Conservation (phyloP, 2,797 vertebrate species). For the Streptopelia turtur region DNA sequence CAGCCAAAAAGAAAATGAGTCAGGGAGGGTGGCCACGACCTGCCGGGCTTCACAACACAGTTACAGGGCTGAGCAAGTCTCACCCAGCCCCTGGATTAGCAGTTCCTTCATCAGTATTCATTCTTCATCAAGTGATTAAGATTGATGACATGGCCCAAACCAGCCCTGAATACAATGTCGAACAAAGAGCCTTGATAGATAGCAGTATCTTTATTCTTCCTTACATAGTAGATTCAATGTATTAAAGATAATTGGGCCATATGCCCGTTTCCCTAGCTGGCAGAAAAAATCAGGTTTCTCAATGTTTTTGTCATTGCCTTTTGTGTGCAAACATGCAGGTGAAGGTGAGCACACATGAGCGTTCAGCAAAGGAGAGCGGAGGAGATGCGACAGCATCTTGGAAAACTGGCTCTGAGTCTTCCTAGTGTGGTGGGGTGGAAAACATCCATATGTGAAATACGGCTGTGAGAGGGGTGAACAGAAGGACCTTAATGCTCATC, state of each 20-base stretch:
- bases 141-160: neutral
- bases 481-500: neutral
- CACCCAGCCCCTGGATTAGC: rapidly evolving
- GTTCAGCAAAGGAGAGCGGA: neutral
- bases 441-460: rapidly evolving
- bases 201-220: neutral
- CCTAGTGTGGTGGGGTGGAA: neutral
- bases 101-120: neutral
- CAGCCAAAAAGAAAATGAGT: neutral
- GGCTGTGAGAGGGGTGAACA: neutral
- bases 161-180: neutral
- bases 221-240: neutral
- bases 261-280: neutral
- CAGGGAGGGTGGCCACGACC: neutral
- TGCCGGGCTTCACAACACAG: neutral
- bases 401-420: neutral
- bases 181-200: neutral
- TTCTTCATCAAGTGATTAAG: neutral
- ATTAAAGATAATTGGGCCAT: neutral
- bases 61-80: neutral
- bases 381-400: neutral
- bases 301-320: neutral
- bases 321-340: neutral
- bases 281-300: neutral
- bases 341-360: neutral